phyloP scores from a whole-genome alignment of 2,797 vertebrate species.

The Halcyon leucocephala region DNA sequence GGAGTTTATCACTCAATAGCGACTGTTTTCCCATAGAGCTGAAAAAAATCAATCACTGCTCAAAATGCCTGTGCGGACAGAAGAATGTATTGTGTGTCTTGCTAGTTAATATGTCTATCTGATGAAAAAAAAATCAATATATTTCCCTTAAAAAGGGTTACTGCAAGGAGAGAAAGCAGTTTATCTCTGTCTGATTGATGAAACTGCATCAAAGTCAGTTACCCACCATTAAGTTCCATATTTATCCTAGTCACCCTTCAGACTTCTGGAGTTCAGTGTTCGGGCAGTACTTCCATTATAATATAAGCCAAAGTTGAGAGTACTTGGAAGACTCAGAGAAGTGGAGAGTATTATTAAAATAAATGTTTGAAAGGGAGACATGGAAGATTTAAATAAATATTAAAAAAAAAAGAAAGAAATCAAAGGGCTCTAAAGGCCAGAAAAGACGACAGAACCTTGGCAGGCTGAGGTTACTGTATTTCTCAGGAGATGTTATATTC shows the following conservation, averaged over 20 bases:
- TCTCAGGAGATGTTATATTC: not conserved
- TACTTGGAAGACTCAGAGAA: not conserved
- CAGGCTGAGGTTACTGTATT: not conserved
- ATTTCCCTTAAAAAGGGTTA: conserved; percentile 47
- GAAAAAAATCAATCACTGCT: conserved; percentile 69
- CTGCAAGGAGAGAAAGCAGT: conserved; percentile 34
- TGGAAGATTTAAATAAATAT: not conserved
- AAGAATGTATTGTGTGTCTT: conserved; percentile 54
- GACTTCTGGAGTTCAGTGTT: not conserved
- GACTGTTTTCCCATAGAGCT: conserved; percentile 55
- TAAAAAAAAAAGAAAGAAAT: not conserved
- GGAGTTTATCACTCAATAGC: conserved; percentile 64
- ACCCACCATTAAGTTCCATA: conserved; percentile 43
- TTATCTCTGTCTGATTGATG: conserved; percentile 55
- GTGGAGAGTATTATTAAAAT: not conserved
- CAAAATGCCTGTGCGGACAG: conserved; percentile 36
- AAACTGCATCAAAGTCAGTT: conserved; percentile 59
- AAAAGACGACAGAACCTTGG: not conserved
- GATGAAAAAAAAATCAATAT: conserved; percentile 52
- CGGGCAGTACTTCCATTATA: not conserved
- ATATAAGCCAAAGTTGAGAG: not conserved
- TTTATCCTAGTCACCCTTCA: conserved; percentile 19
- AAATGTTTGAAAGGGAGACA: not conserved
- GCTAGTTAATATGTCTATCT: conserved; percentile 67
- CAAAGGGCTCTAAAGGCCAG: not conserved